These are phyloP conservation scores for Didymodactylos carnosus DNA, from an alignment of 2,888 invertebrate species.

Conservation along the genomic window DNA sequence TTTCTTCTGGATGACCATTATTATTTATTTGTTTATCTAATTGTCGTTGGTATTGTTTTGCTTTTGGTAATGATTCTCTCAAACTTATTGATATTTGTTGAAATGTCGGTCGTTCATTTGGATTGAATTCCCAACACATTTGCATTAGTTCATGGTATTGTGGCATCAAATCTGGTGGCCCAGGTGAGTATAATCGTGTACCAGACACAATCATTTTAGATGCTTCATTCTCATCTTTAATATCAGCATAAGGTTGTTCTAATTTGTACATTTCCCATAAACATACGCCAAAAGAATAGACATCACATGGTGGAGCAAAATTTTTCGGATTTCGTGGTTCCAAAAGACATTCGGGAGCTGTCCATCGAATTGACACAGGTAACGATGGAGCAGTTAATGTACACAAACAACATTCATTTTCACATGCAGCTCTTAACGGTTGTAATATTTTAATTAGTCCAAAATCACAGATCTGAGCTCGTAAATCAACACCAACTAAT, in stretches of 20 bases:
- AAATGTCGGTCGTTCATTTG: conserved; percentile 21
- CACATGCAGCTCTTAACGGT: conserved; percentile 24
- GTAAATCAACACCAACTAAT: conserved; percentile 19
- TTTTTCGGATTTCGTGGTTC: conserved; percentile 20
- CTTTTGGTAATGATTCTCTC: background rate
- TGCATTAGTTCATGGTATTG: conserved; percentile 23
- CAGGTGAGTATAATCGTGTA: conserved; percentile 18
- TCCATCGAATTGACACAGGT: conserved; percentile 26
- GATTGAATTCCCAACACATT: conserved; percentile 22
- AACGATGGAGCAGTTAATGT: conserved; percentile 21
- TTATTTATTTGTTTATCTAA: too few relatives aligned
- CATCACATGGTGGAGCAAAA: conserved; percentile 23
- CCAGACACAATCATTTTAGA: conserved; percentile 17
- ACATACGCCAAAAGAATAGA: conserved; percentile 27
- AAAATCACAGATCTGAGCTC: conserved; percentile 26
- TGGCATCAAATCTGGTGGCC: conserved; percentile 17
- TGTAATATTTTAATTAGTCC: conserved; percentile 26
- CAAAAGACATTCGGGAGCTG: conserved; percentile 26
- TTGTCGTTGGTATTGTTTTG: background rate
- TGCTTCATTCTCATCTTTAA: conserved; percentile 24
- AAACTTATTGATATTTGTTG: conserved; percentile 21
- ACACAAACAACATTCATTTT: conserved; percentile 24
- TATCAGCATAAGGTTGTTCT: conserved; percentile 27
- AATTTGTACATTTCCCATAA: conserved; percentile 25
- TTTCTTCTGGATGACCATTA: too few relatives aligned